Base-by-base conservation (phyloP, 2,113 vertebrate genomes). In the Phodopus roborovskii region DNA sequence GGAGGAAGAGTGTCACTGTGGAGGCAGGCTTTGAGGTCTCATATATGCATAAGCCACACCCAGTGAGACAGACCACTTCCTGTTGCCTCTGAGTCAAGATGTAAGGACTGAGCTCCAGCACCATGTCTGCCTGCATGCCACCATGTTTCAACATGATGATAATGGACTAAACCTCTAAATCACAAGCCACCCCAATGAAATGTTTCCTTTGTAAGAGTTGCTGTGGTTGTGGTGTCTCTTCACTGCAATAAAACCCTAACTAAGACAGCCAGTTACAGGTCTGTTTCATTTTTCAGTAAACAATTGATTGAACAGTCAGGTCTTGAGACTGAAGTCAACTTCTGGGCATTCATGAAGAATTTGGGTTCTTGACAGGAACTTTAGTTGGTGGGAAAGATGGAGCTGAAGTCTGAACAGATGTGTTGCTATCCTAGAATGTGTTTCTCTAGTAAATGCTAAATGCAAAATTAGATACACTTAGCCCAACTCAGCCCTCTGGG, bases 361-460 rank as follows among this genome's bases (percentile, higher is more conserved):
- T 87, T 20, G 0, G 78, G 70, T 53, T 62, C 62, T 60, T 83
- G 68, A 66, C 92, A 88, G 92, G 50, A 22, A 78, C 87, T 45
- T 36, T 36, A 93, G 56, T 10, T 56, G 74, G 58, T 36, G 28
- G 5, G 50, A 91, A 33, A 87, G 56, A 73, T 0, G 1, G 92
- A 93, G 68, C 73, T 91, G 74, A 95, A 95, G 26, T 75, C 88
- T 48, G 50, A 95, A 95, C 39, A 96, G 48, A 93, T 96, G 19
- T 19, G 30, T 15, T 1, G 77, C 56, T 89, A n/a, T 36, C 16
- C 22, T 2, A 16, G 39, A 75, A 48, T 90, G 26, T 87, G 74
- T 90, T 95, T 90, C 56, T 81, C 0, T 95, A 56, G 71, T 88
- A 86, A 82, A 3, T 17, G 11, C 39, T 70, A 3, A 84, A 93